Evolutionary conservation across 2,113 vertebrate genomes (phyloP), one percentile per base, ranked within the genome.

Genomic region (Spea multiplicata): DNA sequence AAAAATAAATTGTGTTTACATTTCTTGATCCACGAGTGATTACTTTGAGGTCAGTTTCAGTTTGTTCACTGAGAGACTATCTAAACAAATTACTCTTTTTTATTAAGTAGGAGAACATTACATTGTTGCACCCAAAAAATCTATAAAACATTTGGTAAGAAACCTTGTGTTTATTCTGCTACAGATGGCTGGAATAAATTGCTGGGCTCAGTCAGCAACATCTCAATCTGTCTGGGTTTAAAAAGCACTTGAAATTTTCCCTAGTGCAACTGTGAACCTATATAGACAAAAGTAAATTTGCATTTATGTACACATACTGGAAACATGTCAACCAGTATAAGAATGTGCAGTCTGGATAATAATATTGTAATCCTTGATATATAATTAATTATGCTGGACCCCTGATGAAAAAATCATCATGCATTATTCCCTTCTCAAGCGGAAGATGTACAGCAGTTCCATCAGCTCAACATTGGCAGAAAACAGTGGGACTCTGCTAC

Each of bases 141-240:
- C 81, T 81, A 85, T 64, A 85, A 85, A 87, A 78, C 82, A 73
- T 69, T 90, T 82, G 84, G 84, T 83, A 90, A 82, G 85, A 71
- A 85, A 89, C 84, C 62, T 83, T 88, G 85, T 84, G 81, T 87
- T 88, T 84, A 86, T 67, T 75, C 46, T 84, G 77, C 84, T 79
- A 89, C 91, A 92, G 91, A 93, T 92, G 89, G 90, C 82, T 86
- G 44, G 85, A 91, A 92, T 89, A 91, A 91, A 92, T 92, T 90
- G 90, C 73, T 82, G 80, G 82, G 86, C 82, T 90, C 68, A 67
- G 69, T 84, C 81, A 88, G 88, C 84, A 86, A 82, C 81, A 86
- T 85, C 84, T 91, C 83, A 82, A 83, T 88, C 87, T 77, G 81
- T 78, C 85, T 86, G 84, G 87, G 82, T 88, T 92, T 87, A 84